phyloP scores from a whole-genome alignment of 1,140 invertebrate genomes.

The Coelopa frigida region DNA sequence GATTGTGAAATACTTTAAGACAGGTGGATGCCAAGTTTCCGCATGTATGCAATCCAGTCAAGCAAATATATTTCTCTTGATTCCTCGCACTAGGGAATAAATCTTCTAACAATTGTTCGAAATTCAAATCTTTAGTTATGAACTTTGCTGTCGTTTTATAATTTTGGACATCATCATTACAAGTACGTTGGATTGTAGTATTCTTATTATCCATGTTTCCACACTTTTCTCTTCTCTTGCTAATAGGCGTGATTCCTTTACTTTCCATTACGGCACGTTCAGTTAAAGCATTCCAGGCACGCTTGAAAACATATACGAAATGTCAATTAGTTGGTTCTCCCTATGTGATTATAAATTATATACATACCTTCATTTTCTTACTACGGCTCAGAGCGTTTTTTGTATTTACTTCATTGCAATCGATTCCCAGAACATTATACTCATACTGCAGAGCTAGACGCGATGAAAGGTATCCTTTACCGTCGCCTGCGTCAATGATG shows the following conservation, averaged over 20 bases:
- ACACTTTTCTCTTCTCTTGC: too few species aligned
- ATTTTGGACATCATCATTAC: neutral
- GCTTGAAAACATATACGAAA: conserved; percentile 20
- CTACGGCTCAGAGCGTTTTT: conserved; percentile 56
- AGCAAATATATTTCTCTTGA: conserved; percentile 44
- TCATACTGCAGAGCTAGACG: conserved; percentile 62
- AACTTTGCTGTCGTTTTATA: conserved; percentile 48
- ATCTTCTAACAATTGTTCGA: conserved; percentile 45
- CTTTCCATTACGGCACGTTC: conserved; percentile 30
- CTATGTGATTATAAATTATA: neutral
- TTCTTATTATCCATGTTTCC: too few species aligned
- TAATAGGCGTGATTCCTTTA: conserved; percentile 27
- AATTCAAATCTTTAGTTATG: conserved; percentile 48
- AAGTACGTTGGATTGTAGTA: neutral
- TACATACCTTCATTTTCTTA: conserved; percentile 51
- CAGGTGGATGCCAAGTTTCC: conserved; percentile 72
- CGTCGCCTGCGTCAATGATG: conserved; percentile 78
- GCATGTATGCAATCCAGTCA: conserved; percentile 82
- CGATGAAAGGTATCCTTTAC: conserved; percentile 75
- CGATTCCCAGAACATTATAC: conserved; percentile 69
- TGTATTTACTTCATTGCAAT: conserved; percentile 60
- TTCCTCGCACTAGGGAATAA: conserved; percentile 41
- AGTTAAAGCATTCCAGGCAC: conserved; percentile 46
- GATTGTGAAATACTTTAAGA: conserved; percentile 62
- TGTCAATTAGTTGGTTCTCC: neutral